These are phyloP conservation scores for Hirtodrosophila duncani DNA, from an alignment of 2,888 invertebrate genomes.

Conservation along the genomic window DNA sequence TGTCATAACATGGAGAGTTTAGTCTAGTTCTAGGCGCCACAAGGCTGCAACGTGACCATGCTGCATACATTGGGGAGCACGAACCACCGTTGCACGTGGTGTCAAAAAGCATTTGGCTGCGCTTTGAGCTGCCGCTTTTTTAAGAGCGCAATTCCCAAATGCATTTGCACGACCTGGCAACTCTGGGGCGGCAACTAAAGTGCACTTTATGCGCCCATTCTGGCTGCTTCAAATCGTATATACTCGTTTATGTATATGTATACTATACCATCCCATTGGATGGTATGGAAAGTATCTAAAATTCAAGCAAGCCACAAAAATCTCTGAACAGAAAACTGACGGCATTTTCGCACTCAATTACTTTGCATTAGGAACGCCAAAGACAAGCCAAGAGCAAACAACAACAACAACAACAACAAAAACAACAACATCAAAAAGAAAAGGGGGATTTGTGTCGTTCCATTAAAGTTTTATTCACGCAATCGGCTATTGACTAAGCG, in stretches of 20 bases:
- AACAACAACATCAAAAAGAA: constrained; percentile 12
- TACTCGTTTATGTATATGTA: too few species aligned
- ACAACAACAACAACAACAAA: background rate
- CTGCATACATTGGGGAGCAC: background rate
- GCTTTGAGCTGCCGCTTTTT: constrained; percentile 13
- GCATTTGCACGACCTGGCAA: constrained; percentile 19
- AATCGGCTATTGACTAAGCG: constrained; percentile 48
- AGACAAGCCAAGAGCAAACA: constrained; percentile 9
- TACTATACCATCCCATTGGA: background rate
- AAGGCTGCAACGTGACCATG: constrained; percentile 12
- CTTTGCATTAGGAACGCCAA: constrained; percentile 75
- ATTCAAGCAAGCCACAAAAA: constrained; percentile 27
- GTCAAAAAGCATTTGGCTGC: constrained; percentile 41
- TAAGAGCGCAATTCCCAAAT: constrained; percentile 41
- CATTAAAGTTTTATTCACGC: constrained; percentile 77
- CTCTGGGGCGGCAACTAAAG: constrained; percentile 37
- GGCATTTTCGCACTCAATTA: constrained; percentile 79
- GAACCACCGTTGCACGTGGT: constrained; percentile 23
- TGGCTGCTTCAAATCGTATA: too few species aligned
- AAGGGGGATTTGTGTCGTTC: constrained; percentile 75
- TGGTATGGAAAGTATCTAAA: constrained; percentile 37
- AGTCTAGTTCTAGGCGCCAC: constrained; percentile 12
- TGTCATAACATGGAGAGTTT: constrained; percentile 19
- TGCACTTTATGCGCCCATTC: constrained; percentile 46
- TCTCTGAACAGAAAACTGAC: constrained; percentile 63